phyloP scores from a whole-genome alignment of 2,888 invertebrate species.

The Nymphalis c-album region DNA sequence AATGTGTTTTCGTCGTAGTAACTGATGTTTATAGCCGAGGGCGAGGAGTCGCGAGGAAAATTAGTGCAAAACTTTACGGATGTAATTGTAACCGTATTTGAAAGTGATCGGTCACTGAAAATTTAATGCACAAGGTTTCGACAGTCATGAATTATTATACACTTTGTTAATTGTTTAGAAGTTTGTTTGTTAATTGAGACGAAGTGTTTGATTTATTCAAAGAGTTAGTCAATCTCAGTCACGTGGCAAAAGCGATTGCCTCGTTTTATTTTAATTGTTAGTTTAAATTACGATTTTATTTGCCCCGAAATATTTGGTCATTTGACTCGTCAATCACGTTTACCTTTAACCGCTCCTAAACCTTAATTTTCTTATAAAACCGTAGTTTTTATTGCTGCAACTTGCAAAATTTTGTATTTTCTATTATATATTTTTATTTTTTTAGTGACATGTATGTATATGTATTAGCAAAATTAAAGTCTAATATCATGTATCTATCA shows the following conservation, averaged over 20 bases:
- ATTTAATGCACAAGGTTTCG: conserved; percentile 42
- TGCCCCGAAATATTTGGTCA: not conserved
- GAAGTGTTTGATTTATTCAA: conserved; percentile 65
- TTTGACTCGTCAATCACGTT: not conserved
- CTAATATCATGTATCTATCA: too few relatives aligned
- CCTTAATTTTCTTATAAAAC: not conserved
- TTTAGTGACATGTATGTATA: too few relatives aligned
- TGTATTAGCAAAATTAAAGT: too few relatives aligned
- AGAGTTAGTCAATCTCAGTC: conserved; percentile 56
- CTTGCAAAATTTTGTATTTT: too few relatives aligned
- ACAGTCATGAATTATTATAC: conserved; percentile 53
- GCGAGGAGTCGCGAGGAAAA: not conserved
- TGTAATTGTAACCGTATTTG: conserved; percentile 15
- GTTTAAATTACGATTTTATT: conserved; percentile 13
- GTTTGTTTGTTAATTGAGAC: conserved; percentile 54
- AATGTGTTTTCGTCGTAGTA: conserved; percentile 11
- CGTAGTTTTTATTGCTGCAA: not conserved
- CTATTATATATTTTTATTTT: too few relatives aligned
- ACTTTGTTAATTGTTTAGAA: conserved; percentile 64
- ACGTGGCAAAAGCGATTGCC: conserved; percentile 55
- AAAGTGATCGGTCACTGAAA: conserved; percentile 33
- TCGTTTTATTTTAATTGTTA: conserved; percentile 38
- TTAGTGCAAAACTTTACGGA: conserved; percentile 9
- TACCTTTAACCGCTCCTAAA: not conserved
- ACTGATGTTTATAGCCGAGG: conserved; percentile 2